These are phyloP conservation scores for Tapirus indicus DNA, from an alignment of 2,797 vertebrate species.

Conservation along the genomic window DNA sequence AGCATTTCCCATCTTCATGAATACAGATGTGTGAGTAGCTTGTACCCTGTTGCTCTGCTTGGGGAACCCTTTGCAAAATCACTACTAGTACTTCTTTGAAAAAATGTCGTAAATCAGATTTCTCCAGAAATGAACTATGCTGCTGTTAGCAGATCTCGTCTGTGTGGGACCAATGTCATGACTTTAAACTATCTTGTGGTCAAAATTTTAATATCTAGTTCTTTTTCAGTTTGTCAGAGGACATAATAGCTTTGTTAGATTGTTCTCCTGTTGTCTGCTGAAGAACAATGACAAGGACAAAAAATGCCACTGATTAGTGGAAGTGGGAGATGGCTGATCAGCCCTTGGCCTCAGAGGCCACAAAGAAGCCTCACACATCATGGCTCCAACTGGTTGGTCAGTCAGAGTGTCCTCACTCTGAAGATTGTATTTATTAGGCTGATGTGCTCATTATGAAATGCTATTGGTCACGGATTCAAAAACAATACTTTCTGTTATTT, in stretches of 20 bases:
- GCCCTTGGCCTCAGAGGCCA: not conserved
- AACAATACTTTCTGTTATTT: slow-evolving; percentile 52
- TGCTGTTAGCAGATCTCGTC: not conserved
- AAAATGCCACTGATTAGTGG: not conserved
- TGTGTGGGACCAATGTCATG: not conserved
- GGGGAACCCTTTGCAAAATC: not conserved
- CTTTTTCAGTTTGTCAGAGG: not conserved
- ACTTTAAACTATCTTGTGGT: not conserved
- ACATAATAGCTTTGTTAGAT: not conserved
- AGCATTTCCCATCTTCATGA: not conserved
- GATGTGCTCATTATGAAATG: not conserved
- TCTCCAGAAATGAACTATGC: not conserved
- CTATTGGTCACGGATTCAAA: not conserved
- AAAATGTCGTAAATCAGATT: not conserved
- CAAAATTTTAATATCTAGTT: not conserved
- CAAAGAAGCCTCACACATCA: not conserved
- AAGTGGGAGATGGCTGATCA: too few species aligned
- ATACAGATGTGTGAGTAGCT: not conserved
- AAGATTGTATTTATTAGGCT: not conserved
- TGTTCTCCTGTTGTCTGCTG: not conserved
- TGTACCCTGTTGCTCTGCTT: not conserved
- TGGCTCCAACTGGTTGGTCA: not conserved
- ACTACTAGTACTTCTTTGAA: not conserved
- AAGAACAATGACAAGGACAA: not conserved
- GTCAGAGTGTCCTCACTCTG: not conserved